A percentile compares a stretch with the other conserved stretches of the same genome.
Conservation (phyloP, 2,888 invertebrate species). For the Melipona bicolor region DNA sequence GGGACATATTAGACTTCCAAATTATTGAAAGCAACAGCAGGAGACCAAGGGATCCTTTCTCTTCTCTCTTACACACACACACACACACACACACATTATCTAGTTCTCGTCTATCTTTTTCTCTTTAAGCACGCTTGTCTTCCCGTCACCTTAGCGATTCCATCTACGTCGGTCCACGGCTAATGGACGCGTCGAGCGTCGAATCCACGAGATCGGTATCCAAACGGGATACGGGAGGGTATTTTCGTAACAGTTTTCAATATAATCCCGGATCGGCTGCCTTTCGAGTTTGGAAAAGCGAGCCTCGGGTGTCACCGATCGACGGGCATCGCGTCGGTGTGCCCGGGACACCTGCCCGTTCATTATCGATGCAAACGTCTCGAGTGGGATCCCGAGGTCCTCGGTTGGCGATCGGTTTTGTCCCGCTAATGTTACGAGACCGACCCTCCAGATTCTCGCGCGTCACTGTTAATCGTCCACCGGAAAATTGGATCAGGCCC, state of each 20-base stretch:
- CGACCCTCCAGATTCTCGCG: not conserved
- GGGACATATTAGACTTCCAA: constrained; percentile 82
- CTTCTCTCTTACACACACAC: not conserved
- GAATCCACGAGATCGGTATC: constrained; percentile 71
- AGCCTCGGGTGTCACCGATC: not conserved
- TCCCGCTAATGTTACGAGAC: constrained; percentile 25
- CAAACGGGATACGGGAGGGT: not conserved
- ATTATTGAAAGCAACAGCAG: constrained; percentile 82
- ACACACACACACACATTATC: not conserved
- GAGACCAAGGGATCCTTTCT: constrained; percentile 14
- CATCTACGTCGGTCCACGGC: constrained; percentile 37
- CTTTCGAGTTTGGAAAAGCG: constrained; percentile 1
- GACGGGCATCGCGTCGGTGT: constrained; percentile 17
- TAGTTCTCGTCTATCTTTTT: not conserved
- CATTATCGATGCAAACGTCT: constrained; percentile 41
- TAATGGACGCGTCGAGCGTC: constrained; percentile 69
- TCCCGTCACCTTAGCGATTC: constrained; percentile 32
- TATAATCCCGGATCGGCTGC: constrained; percentile 52
- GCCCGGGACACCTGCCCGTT: constrained; percentile 37
- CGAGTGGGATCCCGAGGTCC: constrained; percentile 13
- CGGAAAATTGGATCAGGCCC: constrained; percentile 15
- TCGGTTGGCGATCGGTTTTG: constrained; percentile 25
- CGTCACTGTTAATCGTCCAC: constrained; percentile 22
- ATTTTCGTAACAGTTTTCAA: constrained; percentile 48
- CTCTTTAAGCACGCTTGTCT: constrained; percentile 41